Evolutionary conservation across 2,888 invertebrate species (phyloP), one percentile per base, ranked within the genome.

Genomic region (Latrodectus hesperus): DNA sequence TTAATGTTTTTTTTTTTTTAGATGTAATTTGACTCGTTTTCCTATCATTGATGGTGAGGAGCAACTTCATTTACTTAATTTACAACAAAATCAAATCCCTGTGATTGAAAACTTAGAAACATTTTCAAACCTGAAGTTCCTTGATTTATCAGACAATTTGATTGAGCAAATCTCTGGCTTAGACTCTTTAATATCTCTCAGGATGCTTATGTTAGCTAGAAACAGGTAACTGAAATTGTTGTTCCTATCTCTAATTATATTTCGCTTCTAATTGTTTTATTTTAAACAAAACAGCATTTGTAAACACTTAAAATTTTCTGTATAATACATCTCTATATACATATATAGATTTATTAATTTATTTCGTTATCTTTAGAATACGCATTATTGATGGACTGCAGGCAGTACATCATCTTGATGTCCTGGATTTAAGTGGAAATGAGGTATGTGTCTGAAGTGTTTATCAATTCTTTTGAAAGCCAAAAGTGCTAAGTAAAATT

Each of bases 81-180:
- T 98, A 88, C 98, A 98, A 92, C 98, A 98, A 93, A 98, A 98
- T 93, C 94, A 96, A 91, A 95, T 98, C 89, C 95, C 94, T 89
- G 94, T 94, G 91, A 94, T 97, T 90, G 94, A 96, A 88, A 95
- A 95, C 80, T 92, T 94, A 9, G 91, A 93, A 91, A 94, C 93
- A 90, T 94, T 96, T 90, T 95, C 94, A 26, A 95, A 96, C 92
- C 93, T 98, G 86, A 97, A 98, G 22, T 98, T 98, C 92, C 94
- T 98, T 86, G 98, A 98, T 93, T 94, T 98, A 84, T 98, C 98
- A 92, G 97, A 98, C 93, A 98, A 98, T 93, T 97, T 98, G 92
- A 95, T 98, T 89, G 98, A 98, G 90, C 95, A 95, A 91, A 96
- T 98, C 89, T 94, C 95, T 84, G 96, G 95, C 83, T 93, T 98